A percentile compares a stretch with the other conserved stretches of the same genome.
Conservation (phyloP, 2,797 vertebrate species). For the Amazonetta brasiliensis region DNA sequence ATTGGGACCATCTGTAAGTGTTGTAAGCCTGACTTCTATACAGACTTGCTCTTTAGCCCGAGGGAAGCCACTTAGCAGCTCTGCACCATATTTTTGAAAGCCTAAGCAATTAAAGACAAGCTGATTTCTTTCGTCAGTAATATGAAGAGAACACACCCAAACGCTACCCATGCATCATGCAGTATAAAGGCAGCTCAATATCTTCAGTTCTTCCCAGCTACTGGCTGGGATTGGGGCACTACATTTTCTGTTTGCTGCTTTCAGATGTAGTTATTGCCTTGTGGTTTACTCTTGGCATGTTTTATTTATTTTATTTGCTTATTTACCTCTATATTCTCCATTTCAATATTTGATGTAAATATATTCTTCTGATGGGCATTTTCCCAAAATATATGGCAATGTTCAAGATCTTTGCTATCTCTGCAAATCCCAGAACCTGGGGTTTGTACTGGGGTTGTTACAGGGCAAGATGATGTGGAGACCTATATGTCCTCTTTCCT, state of each 20-base stretch:
- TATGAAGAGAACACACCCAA: accelerated
- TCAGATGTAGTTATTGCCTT: neutral
- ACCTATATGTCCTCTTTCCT: neutral
- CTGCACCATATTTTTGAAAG: neutral
- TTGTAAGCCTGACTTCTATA: neutral
- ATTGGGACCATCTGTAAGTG: neutral
- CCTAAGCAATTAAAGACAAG: neutral
- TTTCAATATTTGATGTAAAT: neutral
- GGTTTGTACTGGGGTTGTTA: neutral
- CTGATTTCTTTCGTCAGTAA: neutral
- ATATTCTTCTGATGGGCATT: accelerated
- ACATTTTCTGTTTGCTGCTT: neutral
- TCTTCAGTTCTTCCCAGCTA: neutral
- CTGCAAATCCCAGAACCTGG: neutral
- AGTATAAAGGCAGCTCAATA: neutral
- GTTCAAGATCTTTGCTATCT: neutral
- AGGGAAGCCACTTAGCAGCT: neutral
- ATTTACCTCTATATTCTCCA: neutral
- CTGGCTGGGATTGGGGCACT: neutral
- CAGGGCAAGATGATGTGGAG: neutral
- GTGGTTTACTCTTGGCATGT: neutral
- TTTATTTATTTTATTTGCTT: neutral
- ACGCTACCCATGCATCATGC: accelerated
- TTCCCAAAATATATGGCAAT: accelerated
- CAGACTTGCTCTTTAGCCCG: neutral